phyloP scores from a whole-genome alignment of 2,113 vertebrate species.

The Pongo pygmaeus region DNA sequence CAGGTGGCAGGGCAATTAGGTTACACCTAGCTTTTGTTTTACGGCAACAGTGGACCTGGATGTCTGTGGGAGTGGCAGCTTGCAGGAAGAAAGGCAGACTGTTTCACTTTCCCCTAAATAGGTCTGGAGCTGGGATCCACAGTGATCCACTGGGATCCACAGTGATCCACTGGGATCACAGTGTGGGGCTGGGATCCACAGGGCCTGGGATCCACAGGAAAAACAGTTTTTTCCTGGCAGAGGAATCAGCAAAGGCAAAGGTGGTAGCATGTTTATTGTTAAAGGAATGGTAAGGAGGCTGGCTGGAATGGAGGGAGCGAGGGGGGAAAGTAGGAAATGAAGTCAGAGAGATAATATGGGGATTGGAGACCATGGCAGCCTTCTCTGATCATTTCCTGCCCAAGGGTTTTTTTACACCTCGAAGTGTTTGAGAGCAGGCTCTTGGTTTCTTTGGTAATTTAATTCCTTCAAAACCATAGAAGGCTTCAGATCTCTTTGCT shows the following conservation, averaged over 20 bases:
- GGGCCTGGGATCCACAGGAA: neutral
- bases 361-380: neutral
- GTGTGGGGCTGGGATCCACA: neutral
- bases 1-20: neutral
- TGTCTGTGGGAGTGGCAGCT: neutral
- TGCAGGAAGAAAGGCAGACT: neutral
- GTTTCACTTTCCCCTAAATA: neutral
- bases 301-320: neutral
- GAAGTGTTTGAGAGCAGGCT: neutral
- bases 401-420: neutral
- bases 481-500: neutral
- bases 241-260: constrained; percentile 19
- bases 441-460: constrained; percentile 37
- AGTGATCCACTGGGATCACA: neutral
- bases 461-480: neutral
- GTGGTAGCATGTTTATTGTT: neutral
- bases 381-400: neutral
- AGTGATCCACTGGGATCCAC: neutral
- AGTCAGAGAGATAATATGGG: neutral
- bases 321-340: neutral
- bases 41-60: neutral
- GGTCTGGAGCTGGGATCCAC: neutral
- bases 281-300: neutral
- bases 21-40: neutral
- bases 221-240: neutral